Conservation (phyloP, 1,140 invertebrate species). For the Olivierus martensii region DNA sequence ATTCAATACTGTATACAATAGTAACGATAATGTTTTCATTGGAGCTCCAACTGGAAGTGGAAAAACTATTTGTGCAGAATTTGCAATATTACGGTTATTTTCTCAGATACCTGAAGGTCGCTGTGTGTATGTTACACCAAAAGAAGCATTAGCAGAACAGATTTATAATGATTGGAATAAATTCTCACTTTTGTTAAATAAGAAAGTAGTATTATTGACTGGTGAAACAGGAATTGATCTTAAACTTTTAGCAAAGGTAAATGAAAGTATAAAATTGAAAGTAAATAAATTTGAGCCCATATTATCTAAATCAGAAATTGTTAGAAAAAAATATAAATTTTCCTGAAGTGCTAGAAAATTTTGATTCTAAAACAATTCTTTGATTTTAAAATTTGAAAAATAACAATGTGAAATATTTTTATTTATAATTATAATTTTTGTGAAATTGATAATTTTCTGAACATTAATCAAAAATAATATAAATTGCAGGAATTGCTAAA, state of each 20-base stretch:
- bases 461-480: no score
- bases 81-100: constrained; percentile 83
- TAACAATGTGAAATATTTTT: no score
- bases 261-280: constrained; percentile 20
- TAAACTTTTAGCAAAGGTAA: constrained; percentile 49
- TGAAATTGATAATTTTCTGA: no score
- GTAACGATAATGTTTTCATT: constrained; percentile 96
- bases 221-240: constrained; percentile 96
- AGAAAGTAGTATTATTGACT: constrained; percentile 82
- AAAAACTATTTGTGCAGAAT: constrained; percentile 94
- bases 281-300: no score
- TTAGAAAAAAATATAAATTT: no score
- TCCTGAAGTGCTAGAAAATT: no score
- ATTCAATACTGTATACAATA: constrained; percentile 97
- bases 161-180: constrained; percentile 86
- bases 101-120: constrained; percentile 43
- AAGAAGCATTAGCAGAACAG: constrained; percentile 81
- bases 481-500: no score
- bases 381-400: no score
- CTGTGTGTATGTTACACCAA: constrained; percentile 88
- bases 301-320: no score
- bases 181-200: constrained; percentile 62
- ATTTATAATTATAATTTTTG: no score
- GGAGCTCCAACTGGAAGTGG: constrained; percentile 95
- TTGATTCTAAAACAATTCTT: no score